Evolutionary conservation across 37 sponge, comb jelly and placozoan species (phyloP).

Genomic region (Beroe forskalii): DNA sequence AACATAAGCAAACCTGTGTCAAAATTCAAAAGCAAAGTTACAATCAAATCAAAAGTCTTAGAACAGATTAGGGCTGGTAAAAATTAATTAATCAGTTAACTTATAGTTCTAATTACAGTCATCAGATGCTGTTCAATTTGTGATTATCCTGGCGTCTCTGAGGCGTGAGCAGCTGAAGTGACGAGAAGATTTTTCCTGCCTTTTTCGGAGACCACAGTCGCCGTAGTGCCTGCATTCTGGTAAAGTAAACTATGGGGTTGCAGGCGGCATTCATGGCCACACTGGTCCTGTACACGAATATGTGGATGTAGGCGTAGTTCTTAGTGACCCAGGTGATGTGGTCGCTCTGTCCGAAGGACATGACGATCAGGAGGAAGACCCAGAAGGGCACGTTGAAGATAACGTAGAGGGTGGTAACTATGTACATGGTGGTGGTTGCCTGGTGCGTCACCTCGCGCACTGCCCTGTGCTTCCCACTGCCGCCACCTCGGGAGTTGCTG

Average conservation of each 20-base stretch:
- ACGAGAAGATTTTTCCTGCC: background rate
- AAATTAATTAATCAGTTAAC: no score
- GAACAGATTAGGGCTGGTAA: no score
- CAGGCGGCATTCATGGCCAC: slow-evolving; percentile 62
- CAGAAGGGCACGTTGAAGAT: slow-evolving; percentile 62
- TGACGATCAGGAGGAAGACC: slow-evolving; percentile 5
- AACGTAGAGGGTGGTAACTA: slow-evolving; percentile 58
- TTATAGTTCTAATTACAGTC: no score
- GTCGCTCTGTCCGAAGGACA: slow-evolving; percentile 27
- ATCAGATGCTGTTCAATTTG: no score
- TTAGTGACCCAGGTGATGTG: slow-evolving; percentile 32
- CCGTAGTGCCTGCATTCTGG: slow-evolving; percentile 16
- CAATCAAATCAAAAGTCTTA: no score
- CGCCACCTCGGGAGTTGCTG: no score
- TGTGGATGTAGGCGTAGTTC: slow-evolving; percentile 22
- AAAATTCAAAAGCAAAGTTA: no score
- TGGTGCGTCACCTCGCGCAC: slow-evolving; percentile 21
- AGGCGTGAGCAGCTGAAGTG: no score
- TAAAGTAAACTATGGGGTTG: slow-evolving; percentile 34
- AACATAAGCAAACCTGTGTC: no score
- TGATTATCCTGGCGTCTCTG: no score
- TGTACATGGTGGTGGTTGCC: slow-evolving; percentile 60
- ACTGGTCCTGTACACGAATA: slow-evolving; percentile 34
- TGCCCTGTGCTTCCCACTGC: no score
- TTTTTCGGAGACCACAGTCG: background rate